Evolutionary conservation across 2,113 vertebrate species (phyloP).

Genomic region (Xenopus laevis): DNA sequence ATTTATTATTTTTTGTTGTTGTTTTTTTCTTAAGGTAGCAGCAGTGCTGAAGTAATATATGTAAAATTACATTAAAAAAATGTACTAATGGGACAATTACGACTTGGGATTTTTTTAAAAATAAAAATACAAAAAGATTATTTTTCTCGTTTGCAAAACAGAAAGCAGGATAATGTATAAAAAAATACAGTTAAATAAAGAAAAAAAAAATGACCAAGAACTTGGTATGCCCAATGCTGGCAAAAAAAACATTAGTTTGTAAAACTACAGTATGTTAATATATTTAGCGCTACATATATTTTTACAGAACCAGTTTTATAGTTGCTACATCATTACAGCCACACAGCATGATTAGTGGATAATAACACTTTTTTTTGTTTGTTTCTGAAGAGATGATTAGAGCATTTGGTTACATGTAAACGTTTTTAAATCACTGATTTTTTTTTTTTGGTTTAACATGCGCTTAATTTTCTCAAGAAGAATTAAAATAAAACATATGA

Average conservation of each 20-base stretch:
- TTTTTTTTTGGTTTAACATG: slow-evolving; percentile 74
- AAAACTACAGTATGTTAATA: slow-evolving; percentile 70
- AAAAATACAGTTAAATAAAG: slow-evolving; percentile 69
- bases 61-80: slow-evolving; percentile 49
- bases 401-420: slow-evolving; percentile 88
- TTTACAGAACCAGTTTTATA: slow-evolving; percentile 73
- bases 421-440: slow-evolving; percentile 69
- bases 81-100: slow-evolving; percentile 46
- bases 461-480: slow-evolving; percentile 80
- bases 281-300: slow-evolving; percentile 77
- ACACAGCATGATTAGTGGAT: slow-evolving; percentile 73
- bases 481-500: slow-evolving; percentile 36
- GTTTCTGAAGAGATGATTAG: slow-evolving; percentile 78
- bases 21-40: slow-evolving; percentile 52
- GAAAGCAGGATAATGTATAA: slow-evolving; percentile 59
- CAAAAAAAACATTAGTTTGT: slow-evolving; percentile 76
- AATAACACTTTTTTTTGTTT: slow-evolving; percentile 62
- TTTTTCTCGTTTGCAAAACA: slow-evolving; percentile 54
- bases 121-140: slow-evolving; percentile 48
- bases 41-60: slow-evolving; percentile 59
- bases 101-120: slow-evolving; percentile 47
- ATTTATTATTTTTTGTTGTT: slow-evolving; percentile 19
- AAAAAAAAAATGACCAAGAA: slow-evolving; percentile 65
- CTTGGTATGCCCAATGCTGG: slow-evolving; percentile 81
- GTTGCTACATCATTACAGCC: slow-evolving; percentile 85